Conservation (phyloP, 2,113 vertebrate species). For the Hystrix brachyura region DNA sequence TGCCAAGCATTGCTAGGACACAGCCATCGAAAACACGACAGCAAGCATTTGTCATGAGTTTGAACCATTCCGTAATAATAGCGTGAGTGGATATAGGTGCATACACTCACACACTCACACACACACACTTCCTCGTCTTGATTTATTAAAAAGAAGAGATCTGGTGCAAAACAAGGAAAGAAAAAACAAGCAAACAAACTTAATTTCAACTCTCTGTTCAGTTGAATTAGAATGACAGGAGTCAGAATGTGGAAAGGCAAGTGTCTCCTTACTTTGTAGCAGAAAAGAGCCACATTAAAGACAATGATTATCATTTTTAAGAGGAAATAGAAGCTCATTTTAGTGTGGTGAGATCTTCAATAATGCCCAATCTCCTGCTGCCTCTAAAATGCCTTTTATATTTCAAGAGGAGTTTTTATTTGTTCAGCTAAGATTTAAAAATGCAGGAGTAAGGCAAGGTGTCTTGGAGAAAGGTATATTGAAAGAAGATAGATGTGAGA, state of each 20-base stretch:
- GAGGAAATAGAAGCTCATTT: slow-evolving; percentile 43
- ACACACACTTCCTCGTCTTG: not conserved
- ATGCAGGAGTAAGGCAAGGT: not conserved
- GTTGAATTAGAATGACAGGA: slow-evolving; percentile 34
- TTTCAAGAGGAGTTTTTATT: slow-evolving; percentile 41
- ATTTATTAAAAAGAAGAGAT: slow-evolving; percentile 9
- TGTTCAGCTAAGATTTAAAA: slow-evolving; percentile 28
- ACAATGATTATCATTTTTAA: slow-evolving; percentile 40
- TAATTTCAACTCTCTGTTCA: not conserved
- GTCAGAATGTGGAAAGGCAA: not conserved
- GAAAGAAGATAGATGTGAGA: not conserved
- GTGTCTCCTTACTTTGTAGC: slow-evolving; percentile 4
- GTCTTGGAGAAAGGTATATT: not conserved
- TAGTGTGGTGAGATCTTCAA: slow-evolving; percentile 15
- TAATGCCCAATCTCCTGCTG: not conserved
- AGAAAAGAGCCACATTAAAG: not conserved
- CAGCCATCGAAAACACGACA: slow-evolving; percentile 45
- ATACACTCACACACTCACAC: not conserved
- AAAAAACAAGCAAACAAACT: not conserved
- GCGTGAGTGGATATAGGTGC: not conserved
- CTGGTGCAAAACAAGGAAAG: not conserved
- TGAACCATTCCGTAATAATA: slow-evolving; percentile 27
- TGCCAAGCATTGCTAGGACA: slow-evolving; percentile 72
- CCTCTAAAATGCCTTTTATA: slow-evolving; percentile 18
- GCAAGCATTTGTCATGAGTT: not conserved